Evolutionary conservation across 2,113 vertebrate species (phyloP).

Genomic region (Brienomyrus longianalis): DNA sequence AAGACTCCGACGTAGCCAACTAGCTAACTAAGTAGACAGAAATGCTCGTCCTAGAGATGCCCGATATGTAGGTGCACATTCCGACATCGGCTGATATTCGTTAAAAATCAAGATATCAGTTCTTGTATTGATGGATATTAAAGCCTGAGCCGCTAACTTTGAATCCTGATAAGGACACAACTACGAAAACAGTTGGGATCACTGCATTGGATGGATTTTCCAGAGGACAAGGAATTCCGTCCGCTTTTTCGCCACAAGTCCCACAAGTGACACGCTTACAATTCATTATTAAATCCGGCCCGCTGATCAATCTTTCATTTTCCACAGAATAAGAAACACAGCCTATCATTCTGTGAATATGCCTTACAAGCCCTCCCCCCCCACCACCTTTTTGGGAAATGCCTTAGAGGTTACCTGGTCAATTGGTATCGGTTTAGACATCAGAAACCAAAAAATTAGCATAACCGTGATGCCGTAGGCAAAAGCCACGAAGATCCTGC

Average conservation of each 20-base stretch:
- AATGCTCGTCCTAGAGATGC: neutral
- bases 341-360: neutral
- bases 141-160: neutral
- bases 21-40: neutral
- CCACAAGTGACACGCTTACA: neutral
- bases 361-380: neutral
- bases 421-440: neutral
- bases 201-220: neutral
- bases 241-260: neutral
- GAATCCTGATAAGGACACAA: neutral
- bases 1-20: neutral
- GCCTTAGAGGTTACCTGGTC: neutral
- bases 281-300: neutral
- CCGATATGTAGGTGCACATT: neutral
- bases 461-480: neutral
- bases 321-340: neutral
- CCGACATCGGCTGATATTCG: neutral
- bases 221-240: neutral
- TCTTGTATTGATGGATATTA: neutral
- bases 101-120: neutral
- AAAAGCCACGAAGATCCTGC: neutral
- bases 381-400: neutral
- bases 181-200: neutral
- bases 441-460: neutral
- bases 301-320: neutral